Evolutionary conservation across 1,140 invertebrate genomes (phyloP).

Genomic region (Zaprionus tsacasi): DNA sequence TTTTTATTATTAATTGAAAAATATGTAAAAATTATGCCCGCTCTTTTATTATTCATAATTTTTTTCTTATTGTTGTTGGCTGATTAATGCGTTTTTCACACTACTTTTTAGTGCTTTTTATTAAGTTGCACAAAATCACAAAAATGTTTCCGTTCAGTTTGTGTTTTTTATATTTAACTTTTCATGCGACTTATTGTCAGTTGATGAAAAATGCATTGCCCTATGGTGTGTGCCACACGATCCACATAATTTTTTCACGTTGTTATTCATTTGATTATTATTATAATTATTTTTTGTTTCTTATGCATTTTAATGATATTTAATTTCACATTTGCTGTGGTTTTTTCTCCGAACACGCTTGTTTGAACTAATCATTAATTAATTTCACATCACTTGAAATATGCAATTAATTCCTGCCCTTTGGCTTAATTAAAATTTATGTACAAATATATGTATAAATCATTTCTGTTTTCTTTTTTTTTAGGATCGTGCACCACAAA

Average conservation of each 20-base stretch:
- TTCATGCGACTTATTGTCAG: slow-evolving; percentile 45
- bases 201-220: slow-evolving; percentile 75
- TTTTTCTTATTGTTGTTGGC: slow-evolving; percentile 54
- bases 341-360: slow-evolving; percentile 41
- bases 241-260: slow-evolving; percentile 45
- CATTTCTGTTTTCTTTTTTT: slow-evolving; percentile 7
- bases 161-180: slow-evolving; percentile 24
- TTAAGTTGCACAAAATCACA: slow-evolving; percentile 74
- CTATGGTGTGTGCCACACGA: slow-evolving; percentile 50
- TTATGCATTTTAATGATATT: slow-evolving; percentile 79
- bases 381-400: slow-evolving; percentile 74
- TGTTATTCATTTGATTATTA: slow-evolving; percentile 46
- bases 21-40: slow-evolving; percentile 59
- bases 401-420: slow-evolving; percentile 73
- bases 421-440: slow-evolving; percentile 63
- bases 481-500: slow-evolving; percentile 39
- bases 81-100: slow-evolving; percentile 82
- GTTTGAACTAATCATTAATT: slow-evolving; percentile 81
- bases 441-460: slow-evolving; percentile 38
- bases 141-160: slow-evolving; percentile 61
- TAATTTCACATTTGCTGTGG: slow-evolving; percentile 65
- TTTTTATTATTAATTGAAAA: slow-evolving; percentile 78
- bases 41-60: slow-evolving; percentile 74
- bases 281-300: slow-evolving; percentile 52
- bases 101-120: slow-evolving; percentile 63